A percentile compares a stretch with the other conserved stretches of the same genome.
These are phyloP conservation scores for Athene noctua DNA, from an alignment of 2,113 vertebrate genomes.

Conservation along the genomic window DNA sequence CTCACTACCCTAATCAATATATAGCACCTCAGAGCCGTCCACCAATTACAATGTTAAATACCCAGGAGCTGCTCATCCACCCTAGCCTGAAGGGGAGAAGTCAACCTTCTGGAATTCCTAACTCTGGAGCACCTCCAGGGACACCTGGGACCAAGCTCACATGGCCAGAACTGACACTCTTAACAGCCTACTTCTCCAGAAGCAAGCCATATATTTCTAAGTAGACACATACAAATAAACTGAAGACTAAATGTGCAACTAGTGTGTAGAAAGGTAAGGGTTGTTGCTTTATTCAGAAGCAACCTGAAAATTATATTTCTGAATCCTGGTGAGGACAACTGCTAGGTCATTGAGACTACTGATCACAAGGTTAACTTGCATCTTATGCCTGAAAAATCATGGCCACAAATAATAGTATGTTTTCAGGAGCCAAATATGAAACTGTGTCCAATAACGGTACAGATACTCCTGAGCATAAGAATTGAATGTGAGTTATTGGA, in stretches of 20 bases:
- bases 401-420: neutral
- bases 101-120: neutral
- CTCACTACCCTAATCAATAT: neutral
- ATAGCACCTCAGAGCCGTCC: neutral
- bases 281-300: no score
- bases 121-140: neutral
- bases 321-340: no score
- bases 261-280: no score
- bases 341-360: no score
- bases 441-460: neutral
- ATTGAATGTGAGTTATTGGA: neutral
- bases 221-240: no score
- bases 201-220: no score
- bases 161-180: no score
- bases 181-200: no score
- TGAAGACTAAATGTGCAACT: no score
- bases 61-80: neutral
- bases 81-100: neutral
- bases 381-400: neutral
- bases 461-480: neutral
- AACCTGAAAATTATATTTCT: no score
- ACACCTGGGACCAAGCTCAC: neutral
- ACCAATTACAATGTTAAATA: neutral
- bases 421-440: neutral
- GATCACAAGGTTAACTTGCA: no score